These are phyloP conservation scores for Harpalus rubripes DNA, from an alignment of 2,888 invertebrate species.

Conservation along the genomic window DNA sequence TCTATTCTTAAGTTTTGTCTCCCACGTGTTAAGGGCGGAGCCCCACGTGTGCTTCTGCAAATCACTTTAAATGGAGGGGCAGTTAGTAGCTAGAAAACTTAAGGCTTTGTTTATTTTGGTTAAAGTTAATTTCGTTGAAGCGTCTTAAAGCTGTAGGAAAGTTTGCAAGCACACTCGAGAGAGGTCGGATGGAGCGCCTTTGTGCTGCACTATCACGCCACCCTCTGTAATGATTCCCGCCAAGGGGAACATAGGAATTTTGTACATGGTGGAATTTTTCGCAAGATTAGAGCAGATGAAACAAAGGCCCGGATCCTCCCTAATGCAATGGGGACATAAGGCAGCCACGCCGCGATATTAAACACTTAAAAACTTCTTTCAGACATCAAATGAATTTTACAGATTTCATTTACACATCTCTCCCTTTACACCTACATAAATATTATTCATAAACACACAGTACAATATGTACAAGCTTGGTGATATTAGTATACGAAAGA, in stretches of 20 bases:
- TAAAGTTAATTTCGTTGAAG: constrained; percentile 68
- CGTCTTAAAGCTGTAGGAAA: constrained; percentile 60
- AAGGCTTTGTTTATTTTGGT: constrained; percentile 67
- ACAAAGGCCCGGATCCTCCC: constrained; percentile 56
- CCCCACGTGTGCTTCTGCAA: constrained; percentile 18
- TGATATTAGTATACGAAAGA: no score
- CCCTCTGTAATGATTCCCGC: constrained; percentile 10
- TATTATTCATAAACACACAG: no score
- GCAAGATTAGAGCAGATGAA: constrained; percentile 65
- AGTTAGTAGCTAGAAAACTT: constrained; percentile 64
- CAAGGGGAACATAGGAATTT: constrained; percentile 66
- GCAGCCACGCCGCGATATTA: constrained; percentile 31
- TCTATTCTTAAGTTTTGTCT: not conserved
- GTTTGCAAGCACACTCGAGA: constrained; percentile 67
- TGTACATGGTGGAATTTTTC: constrained; percentile 66
- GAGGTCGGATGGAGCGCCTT: constrained; percentile 58
- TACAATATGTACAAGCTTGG: no score
- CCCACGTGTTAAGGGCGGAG: not conserved
- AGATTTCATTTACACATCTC: not conserved
- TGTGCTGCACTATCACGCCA: constrained; percentile 51
- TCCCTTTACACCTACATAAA: no score
- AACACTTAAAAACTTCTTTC: constrained; percentile 17
- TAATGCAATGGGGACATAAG: constrained; percentile 54
- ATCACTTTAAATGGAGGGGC: constrained; percentile 60
- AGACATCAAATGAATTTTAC: not conserved